Evolutionary conservation across 2,797 vertebrate species (phyloP), one percentile per base, ranked within the genome.

Genomic region (Periophthalmus magnuspinnatus): DNA sequence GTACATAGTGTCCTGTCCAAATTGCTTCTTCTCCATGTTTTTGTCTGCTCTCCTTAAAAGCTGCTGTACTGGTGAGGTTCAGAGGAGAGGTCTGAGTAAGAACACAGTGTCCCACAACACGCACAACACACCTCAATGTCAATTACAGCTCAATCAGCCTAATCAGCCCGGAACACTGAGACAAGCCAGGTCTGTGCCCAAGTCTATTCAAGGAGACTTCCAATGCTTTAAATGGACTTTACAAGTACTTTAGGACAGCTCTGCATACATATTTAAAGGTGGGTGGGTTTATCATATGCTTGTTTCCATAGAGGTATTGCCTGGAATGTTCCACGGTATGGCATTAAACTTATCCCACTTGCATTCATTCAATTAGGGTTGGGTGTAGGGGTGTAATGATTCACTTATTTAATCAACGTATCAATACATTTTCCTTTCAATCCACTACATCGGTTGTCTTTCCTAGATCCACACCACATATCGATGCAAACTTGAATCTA

Each of bases 71-170:
- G 14, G 6, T 3, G 14, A 58, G 6, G 56, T 58, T 56, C 19
- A 58, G 54, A 8, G n/a, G n/a, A 24, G 54, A 28, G 41, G 41
- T 45, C 41, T 45, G 41, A 45, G 41, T 11, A 7, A 56, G 56
- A 58, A 58, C 56, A 58, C 24, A 17, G 56, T 58, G 56, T 58
- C 24, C 56, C 28, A 32, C 16, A 33, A 58, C 14, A 33, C 32
- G 9, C 54, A 17, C 28, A 33, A 33, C 28, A 17, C 11, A 58
- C 28, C 56, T 8, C 24, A 58, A 58, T 58, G 56, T 58, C 28
- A 58, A 58, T 58, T 58, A 33, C 56, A 58, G 11, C 28, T 33
- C 56, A 58, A 33, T 58, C 56, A 58, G 24, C 14, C 28, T 58
- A 58, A 58, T 58, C 28, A 58, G 19, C 6, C 6, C 28, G 5